Conservation (phyloP, 2,113 vertebrate species). For the cattle (Bos taurus) region DNA sequence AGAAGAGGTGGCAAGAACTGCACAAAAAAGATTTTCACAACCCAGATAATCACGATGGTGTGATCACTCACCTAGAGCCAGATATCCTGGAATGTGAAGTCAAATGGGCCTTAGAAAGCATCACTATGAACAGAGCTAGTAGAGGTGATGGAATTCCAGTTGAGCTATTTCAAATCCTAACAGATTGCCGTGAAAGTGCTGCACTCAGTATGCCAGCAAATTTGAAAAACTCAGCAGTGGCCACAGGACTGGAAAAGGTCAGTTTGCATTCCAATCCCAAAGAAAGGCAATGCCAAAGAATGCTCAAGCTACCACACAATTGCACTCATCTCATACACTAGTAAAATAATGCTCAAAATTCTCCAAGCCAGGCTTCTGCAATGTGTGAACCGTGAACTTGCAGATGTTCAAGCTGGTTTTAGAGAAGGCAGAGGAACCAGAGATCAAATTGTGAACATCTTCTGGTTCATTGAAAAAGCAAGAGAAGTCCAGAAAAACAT, state of each 20-base stretch:
- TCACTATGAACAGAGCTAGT: not conserved
- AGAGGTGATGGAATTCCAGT: not conserved
- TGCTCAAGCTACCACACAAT: not conserved
- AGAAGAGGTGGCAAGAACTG: not conserved
- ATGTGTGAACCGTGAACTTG: not conserved
- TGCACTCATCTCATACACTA: not conserved
- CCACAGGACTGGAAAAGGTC: not conserved
- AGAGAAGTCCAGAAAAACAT: not conserved
- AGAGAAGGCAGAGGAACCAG: not conserved
- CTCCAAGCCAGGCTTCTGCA: not conserved
- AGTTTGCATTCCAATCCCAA: not conserved
- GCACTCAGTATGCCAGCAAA: not conserved
- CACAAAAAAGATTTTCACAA: not conserved
- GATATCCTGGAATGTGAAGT: not conserved
- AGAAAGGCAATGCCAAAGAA: not conserved
- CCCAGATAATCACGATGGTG: not conserved
- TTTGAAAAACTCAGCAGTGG: not conserved
- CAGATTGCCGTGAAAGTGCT: not conserved
- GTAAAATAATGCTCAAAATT: not conserved
- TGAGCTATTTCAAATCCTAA: not conserved
- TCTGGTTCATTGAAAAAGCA: not conserved
- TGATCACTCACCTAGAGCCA: not conserved
- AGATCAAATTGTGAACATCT: not conserved
- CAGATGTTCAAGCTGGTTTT: not conserved
- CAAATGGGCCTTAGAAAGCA: not conserved